Base-by-base conservation (phyloP, 2,888 invertebrate genomes). In the Acronicta aceris region DNA sequence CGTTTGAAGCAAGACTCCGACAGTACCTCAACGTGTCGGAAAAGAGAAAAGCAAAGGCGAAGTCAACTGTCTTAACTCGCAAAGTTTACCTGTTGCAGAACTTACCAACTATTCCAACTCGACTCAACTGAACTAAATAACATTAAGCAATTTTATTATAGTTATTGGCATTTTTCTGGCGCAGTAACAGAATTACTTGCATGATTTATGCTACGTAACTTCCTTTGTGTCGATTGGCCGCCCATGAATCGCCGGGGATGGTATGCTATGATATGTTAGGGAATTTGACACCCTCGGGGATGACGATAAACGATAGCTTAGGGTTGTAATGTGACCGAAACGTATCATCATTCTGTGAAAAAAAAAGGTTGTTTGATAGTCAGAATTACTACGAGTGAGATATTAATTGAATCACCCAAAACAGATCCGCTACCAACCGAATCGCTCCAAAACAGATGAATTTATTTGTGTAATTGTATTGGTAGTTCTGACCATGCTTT, bases 61-160 rank as follows among this genome's bases (percentile, higher is more conserved):
- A 81, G 73, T 81, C 76, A 78, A 82, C 71, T 78, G 74, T 79
- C 76, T 74, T 70, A 81, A 85, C 79, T 84, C 79, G 66, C 65
- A 78, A 84, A 85, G 82, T 86, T 84, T 70, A 88, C 88, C 88
- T 88, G 88, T 89, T 88, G 85, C 88, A 73, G 61, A 78, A 83
- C 78, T 85, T 82, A 58, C 55, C 62, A 71, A 71, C 77, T 73
- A 67, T 74, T 75, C 67, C 57, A 63, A 74, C 58, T 67, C 42
- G 49, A 60, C 50, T 38, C 38, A n/a, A 38, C 38, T 38, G 6
- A 7, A 38, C 38, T 38, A 64, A 59, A 69, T 74, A 71, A 74
- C 65, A 58, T 75, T 68, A 72, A 54, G 54, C 60, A 69, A 63
- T 70, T 55, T 70, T 65, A 58, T 74, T 71, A 58, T 21, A 52